These are phyloP conservation scores for Synergus gifuensis DNA, from an alignment of 2,888 invertebrate species.

Conservation along the genomic window DNA sequence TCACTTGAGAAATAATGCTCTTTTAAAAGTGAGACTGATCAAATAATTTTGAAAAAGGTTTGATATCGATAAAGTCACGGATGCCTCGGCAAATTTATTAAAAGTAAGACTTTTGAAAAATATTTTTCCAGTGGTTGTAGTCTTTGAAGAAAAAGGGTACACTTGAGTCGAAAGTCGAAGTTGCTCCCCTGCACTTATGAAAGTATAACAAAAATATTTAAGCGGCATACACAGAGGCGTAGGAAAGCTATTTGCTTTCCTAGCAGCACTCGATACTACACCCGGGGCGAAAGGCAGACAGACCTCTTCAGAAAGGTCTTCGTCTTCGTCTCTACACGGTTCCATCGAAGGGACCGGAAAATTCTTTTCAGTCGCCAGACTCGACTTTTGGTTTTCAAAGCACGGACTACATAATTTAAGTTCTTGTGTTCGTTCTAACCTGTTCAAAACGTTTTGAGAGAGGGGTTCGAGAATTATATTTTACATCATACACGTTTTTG, in stretches of 20 bases:
- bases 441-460: too few relatives aligned
- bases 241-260: constrained; percentile 10
- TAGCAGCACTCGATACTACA: constrained; percentile 36
- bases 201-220: not conserved
- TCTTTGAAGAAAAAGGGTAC: too few relatives aligned
- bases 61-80: too few relatives aligned
- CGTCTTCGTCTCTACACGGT: not conserved
- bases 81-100: too few relatives aligned
- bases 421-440: too few relatives aligned
- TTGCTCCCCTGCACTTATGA: not conserved
- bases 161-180: not conserved
- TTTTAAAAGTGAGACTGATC: too few relatives aligned
- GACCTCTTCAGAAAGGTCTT: constrained; percentile 42
- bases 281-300: not conserved
- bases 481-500: too few relatives aligned
- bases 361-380: not conserved
- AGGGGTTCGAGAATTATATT: too few relatives aligned
- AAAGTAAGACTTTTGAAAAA: too few relatives aligned
- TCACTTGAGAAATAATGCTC: too few relatives aligned
- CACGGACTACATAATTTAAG: not conserved
- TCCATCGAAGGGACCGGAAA: not conserved
- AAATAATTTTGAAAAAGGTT: too few relatives aligned
- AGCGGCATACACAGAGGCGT: not conserved
- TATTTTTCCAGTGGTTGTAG: too few relatives aligned
- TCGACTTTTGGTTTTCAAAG: not conserved